Percentiles rank a stretch among this genome's conserved stretches.
phyloP scores from a whole-genome alignment of 2,888 invertebrate genomes.

The Crioceris asparagi region DNA sequence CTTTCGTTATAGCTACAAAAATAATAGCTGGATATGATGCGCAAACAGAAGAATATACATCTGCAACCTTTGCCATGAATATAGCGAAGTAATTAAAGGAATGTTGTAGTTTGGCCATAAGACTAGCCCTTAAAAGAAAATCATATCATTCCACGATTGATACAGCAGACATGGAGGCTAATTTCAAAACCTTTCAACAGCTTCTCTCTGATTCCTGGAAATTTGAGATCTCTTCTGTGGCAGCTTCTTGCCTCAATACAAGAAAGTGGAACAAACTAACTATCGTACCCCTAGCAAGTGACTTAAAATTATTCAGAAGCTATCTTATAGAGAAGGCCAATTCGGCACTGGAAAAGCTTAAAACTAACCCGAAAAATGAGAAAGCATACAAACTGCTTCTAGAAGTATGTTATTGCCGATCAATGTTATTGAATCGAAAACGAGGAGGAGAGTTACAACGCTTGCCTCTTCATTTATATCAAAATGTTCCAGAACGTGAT shows the following conservation, averaged over 20 bases:
- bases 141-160: background rate
- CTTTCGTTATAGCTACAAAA: conserved; percentile 10
- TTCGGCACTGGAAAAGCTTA: background rate
- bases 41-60: conserved; percentile 15
- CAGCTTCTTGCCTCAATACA: conserved; percentile 9
- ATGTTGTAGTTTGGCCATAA: conserved; percentile 20
- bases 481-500: background rate
- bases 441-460: conserved; percentile 22
- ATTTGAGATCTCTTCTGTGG: conserved; percentile 12
- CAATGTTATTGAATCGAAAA: conserved; percentile 21
- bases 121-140: conserved; percentile 7
- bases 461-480: conserved; percentile 8
- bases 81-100: conserved; percentile 20
- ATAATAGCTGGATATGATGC: conserved; percentile 17
- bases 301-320: conserved; percentile 1
- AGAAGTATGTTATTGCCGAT: conserved; percentile 19
- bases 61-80: conserved; percentile 19
- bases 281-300: conserved; percentile 16
- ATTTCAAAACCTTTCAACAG: conserved; percentile 18
- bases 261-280: conserved; percentile 19
- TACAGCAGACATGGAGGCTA: conserved; percentile 14
- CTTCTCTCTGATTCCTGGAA: conserved; percentile 14
- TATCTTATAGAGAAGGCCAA: background rate
- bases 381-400: conserved; percentile 12
- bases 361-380: background rate